phyloP scores from a whole-genome alignment of 92 coral and sea anemone genomes.

The Epizoanthus stellaris region DNA sequence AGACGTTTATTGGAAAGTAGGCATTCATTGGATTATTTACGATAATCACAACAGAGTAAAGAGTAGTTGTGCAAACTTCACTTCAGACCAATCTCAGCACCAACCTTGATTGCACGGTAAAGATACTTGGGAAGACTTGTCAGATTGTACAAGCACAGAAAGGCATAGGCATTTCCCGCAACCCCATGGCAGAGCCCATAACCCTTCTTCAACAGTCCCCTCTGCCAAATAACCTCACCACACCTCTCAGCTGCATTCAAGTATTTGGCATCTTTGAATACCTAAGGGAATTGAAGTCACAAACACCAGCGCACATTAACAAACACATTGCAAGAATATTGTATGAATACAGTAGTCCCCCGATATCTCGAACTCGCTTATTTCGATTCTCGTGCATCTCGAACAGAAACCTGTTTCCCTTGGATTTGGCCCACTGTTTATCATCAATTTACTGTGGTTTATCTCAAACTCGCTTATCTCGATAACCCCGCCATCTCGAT shows the following conservation, averaged over 20 bases:
- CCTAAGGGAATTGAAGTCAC: constrained; percentile 45
- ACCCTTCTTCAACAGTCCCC: constrained; percentile 92
- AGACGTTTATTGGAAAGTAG: too few species aligned
- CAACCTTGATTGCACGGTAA: constrained; percentile 83
- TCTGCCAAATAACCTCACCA: constrained; percentile 90
- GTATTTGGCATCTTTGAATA: constrained; percentile 83
- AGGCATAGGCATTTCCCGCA: constrained; percentile 93
- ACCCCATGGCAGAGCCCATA: constrained; percentile 98
- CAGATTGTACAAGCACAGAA: constrained; percentile 79
- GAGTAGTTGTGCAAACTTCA: too few species aligned
- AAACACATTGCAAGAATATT: neutral
- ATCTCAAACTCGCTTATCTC: too few species aligned
- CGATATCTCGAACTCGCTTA: too few species aligned
- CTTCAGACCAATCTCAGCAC: neutral
- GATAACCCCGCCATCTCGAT: too few species aligned
- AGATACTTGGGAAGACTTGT: constrained; percentile 78
- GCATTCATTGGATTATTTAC: neutral
- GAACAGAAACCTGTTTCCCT: too few species aligned
- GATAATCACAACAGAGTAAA: neutral
- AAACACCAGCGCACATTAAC: neutral
- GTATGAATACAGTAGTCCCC: too few species aligned
- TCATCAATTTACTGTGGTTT: too few species aligned
- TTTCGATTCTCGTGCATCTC: too few species aligned
- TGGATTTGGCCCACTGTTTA: too few species aligned
- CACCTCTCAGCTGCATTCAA: constrained; percentile 84